Base-by-base conservation (phyloP, 2,888 invertebrate genomes). In the Psylliodes chrysocephalus region DNA sequence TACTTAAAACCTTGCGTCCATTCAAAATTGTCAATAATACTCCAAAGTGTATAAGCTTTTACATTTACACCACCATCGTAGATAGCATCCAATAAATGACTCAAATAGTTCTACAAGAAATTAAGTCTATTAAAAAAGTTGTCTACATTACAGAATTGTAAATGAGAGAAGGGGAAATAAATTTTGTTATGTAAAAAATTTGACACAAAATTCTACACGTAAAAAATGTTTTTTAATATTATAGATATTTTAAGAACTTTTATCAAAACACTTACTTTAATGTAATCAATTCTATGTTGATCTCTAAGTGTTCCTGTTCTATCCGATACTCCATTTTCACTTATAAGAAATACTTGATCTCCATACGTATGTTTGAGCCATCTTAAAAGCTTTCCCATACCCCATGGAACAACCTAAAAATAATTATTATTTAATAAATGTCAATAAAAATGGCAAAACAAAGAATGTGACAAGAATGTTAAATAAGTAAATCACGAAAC, bases 11-110 rank as follows among this genome's bases (percentile, higher is more conserved):
- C 86, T 59, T 79, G 79, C 1, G 74, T 78, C 87, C 88, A 88
- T 78, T 88, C 88, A 65, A 88, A 86, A 72, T 86, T 87, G 72
- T 89, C 89, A 84, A 88, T 85, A 14, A 88, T 79, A 1, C 86
- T 86, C 87, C 88, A 88, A 0, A 86, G 86, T 22, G 85, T 86
- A 76, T 87, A 88, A 0, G 86, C 86, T 46, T 77, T 77, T 0
- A 86, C 73, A 64, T 84, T 82, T 63, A 84, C 82, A 4, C 80
- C 82, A 4, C 80, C 85, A 67, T 82, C 72, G 25, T 72, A 55
- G 4, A 75, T 72, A 1, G 75, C 73, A 40, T 73, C 68, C 6
- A 75, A 35, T 30, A 75, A 51, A 38, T 70, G 68, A 47, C 65
- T 80, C 85, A 83, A 64, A 17, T 69, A 69, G 22, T 52, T 51